phyloP scores from a whole-genome alignment of 2,113 vertebrate species.

The Salvelinus fontinalis region DNA sequence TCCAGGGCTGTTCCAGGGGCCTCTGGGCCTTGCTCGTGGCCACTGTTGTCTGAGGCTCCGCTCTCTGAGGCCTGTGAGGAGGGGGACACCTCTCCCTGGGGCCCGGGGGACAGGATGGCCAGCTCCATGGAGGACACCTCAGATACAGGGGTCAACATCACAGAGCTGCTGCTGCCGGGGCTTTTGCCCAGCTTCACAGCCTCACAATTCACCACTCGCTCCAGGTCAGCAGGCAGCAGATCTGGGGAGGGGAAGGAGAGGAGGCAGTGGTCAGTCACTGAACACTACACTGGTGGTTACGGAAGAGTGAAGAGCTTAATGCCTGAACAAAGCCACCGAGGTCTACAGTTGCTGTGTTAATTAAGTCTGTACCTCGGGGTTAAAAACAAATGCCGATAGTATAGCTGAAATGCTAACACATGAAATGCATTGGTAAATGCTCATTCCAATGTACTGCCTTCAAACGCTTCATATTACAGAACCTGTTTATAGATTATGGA shows the following conservation, averaged over 20 bases:
- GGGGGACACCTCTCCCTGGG: slow-evolving; percentile 68
- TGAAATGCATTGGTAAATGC: slow-evolving; percentile 7
- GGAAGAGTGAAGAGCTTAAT: no score
- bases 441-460: no score
- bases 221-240: slow-evolving; percentile 53
- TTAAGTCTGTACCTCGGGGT: slow-evolving; percentile 32
- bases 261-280: background rate
- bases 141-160: slow-evolving; percentile 62
- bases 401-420: slow-evolving; percentile 27
- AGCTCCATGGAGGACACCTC: slow-evolving; percentile 69
- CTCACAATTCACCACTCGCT: slow-evolving; percentile 31
- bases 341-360: slow-evolving; percentile 2
- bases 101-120: slow-evolving; percentile 57
- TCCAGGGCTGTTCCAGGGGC: slow-evolving; percentile 25
- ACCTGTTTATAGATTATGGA: background rate
- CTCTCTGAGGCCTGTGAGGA: slow-evolving; percentile 75
- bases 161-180: slow-evolving; percentile 71
- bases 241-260: slow-evolving; percentile 34
- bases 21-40: slow-evolving; percentile 33
- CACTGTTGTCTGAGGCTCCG: slow-evolving; percentile 66
- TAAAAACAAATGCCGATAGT: slow-evolving; percentile 36
- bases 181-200: slow-evolving; percentile 65
- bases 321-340: no score
- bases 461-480: background rate
- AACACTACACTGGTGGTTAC: background rate